Evolutionary conservation across 2,113 vertebrate genomes (phyloP).

Genomic region (Chaetura pelagica): DNA sequence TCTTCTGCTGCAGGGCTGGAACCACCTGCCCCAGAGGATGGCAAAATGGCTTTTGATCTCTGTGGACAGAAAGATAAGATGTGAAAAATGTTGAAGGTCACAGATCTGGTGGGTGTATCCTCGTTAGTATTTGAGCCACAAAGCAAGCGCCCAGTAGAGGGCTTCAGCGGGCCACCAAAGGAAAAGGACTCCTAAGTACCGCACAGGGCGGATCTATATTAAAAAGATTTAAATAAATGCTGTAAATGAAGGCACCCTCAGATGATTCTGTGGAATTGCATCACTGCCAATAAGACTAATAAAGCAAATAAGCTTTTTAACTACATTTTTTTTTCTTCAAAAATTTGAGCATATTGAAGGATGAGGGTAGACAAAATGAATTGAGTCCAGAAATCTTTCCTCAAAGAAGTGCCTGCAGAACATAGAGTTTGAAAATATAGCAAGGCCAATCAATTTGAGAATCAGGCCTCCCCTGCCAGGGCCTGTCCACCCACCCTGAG

Average conservation of each 20-base stretch:
- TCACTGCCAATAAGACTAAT: not conserved
- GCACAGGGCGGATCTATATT: no score
- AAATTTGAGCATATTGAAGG: not conserved
- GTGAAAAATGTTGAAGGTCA: not conserved
- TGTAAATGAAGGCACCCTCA: not conserved
- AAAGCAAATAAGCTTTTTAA: not conserved
- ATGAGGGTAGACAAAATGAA: not conserved
- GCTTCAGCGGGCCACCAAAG: not conserved
- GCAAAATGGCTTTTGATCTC: not conserved
- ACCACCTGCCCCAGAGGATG: not conserved
- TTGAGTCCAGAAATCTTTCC: not conserved
- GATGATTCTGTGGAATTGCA: not conserved
- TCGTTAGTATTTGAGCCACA: not conserved
- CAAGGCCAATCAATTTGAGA: not conserved
- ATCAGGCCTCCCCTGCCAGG: not conserved
- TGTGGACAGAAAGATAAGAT: not conserved
- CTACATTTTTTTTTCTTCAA: not conserved
- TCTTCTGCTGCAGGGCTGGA: not conserved
- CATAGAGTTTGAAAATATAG: not conserved
- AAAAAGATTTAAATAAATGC: not conserved
- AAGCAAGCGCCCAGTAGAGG: not conserved
- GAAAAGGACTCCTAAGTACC: not conserved
- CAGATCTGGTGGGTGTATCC: not conserved
- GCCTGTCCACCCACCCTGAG: fast-evolving
- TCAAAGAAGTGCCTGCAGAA: not conserved